Evolutionary conservation across 2,888 invertebrate species (phyloP), one percentile per base, ranked within the genome.

Genomic region (Paralinhomoeus sp.): DNA sequence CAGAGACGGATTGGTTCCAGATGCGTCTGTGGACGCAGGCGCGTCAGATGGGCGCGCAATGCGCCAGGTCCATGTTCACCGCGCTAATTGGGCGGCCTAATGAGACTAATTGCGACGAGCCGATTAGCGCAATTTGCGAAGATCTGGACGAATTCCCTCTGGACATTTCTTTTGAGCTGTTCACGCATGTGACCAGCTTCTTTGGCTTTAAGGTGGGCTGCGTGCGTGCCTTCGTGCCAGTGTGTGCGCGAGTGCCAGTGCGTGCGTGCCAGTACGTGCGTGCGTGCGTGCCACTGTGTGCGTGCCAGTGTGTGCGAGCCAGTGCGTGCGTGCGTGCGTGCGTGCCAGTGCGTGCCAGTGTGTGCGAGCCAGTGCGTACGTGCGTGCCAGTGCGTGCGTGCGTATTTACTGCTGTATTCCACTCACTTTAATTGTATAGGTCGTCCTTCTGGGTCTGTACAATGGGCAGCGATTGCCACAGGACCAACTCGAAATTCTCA

Each of bases 21-120:
- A 80, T 93, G 77, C 73, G 85, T 47, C 66, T 97, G 33, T 97
- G 97, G 97, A 84, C 87, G 1, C 97, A 99, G 67, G 97, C 93
- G 0, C 70, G 87, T 44, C 89, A 91, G 66, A 91, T 91, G 89
- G 97, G 91, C 13, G 73, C 74, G 44, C 87, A 83, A 71, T 85
- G 82, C 23, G 91, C 84, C 0, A 79, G 80, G 62, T 75, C 78
- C 45, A 91, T 99, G 81, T 44, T 54, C 1, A n/a, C 73, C 73
- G 7, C 42, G 44, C 17, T 46, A n/a, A n/a, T n/a, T n/a, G n/a
- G n/a, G n/a, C n/a, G n/a, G n/a, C n/a, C n/a, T n/a, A n/a, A n/a
- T n/a, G n/a, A n/a, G n/a, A n/a, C n/a, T n/a, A n/a, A n/a, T n/a
- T n/a, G n/a, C n/a, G 2, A 2, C 21, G 31, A 7, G 31, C 31